Percentiles rank a stretch among this genome's conserved stretches.
phyloP scores from a whole-genome alignment of 2,113 vertebrate species.

The Rana temporaria region DNA sequence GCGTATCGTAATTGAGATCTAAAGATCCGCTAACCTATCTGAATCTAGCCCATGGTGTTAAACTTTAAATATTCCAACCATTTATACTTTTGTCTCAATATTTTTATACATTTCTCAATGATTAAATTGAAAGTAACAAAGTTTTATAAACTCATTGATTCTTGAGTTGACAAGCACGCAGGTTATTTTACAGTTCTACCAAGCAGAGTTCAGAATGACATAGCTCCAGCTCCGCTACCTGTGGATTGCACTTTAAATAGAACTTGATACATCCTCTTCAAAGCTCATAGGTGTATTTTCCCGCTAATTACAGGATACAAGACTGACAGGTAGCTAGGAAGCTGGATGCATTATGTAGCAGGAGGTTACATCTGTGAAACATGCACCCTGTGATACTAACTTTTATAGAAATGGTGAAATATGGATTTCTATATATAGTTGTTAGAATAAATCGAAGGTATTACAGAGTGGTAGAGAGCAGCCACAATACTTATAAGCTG shows the following conservation, averaged over 20 bases:
- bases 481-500: no score
- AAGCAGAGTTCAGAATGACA: not conserved
- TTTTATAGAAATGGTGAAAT: constrained; percentile 32
- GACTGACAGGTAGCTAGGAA: constrained; percentile 47
- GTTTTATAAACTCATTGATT: no score
- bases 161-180: no score
- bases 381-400: not conserved
- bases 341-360: constrained; percentile 40
- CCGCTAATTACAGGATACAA: constrained; percentile 47
- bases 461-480: no score
- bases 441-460: not conserved
- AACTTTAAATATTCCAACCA: no score
- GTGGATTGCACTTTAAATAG: constrained; percentile 41
- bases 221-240: not conserved
- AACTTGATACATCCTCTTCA: constrained; percentile 20
- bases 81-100: no score
- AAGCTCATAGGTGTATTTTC: constrained; percentile 28
- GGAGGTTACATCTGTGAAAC: constrained; percentile 51
- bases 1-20: no score
- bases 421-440: not conserved
- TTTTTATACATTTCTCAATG: no score
- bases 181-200: constrained; percentile 10
- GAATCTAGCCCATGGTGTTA: no score
- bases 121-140: no score
- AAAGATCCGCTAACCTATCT: no score